phyloP scores from a whole-genome alignment of 92 coral and sea anemone genomes.

The Heteractis magnifica region DNA sequence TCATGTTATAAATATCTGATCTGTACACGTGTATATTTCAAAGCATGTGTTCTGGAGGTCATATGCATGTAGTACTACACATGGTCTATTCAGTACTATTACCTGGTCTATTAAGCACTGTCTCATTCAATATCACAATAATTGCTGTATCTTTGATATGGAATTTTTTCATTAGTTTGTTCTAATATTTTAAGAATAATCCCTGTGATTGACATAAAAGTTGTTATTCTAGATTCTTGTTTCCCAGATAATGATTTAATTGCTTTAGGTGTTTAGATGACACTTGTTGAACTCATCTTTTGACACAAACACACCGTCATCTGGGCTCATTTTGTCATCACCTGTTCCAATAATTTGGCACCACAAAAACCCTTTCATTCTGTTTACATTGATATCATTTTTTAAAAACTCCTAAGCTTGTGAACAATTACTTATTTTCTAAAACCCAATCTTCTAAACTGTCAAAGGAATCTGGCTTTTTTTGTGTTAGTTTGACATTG shows the following conservation, averaged over 20 bases:
- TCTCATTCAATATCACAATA: neutral
- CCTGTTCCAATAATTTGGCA: neutral
- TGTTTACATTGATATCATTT: neutral
- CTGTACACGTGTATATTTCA: neutral
- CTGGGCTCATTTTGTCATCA: neutral
- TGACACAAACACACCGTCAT: neutral
- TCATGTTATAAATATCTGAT: neutral
- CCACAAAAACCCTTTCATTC: neutral
- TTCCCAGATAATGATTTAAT: neutral
- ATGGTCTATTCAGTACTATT: neutral
- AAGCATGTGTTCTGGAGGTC: slow-evolving; percentile 2
- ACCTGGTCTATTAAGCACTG: neutral
- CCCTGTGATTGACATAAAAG: neutral
- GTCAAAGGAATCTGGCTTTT: neutral
- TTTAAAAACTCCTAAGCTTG: neutral
- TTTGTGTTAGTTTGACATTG: neutral
- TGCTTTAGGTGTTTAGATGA: neutral
- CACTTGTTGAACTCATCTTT: slow-evolving; percentile 8
- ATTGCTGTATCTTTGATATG: neutral
- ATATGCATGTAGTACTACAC: neutral
- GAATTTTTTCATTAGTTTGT: neutral
- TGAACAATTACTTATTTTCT: neutral
- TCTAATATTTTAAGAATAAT: neutral
- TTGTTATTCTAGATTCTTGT: neutral
- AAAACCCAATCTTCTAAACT: neutral